These are phyloP conservation scores for Muricea muricata DNA, from an alignment of 92 coral and sea anemone genomes.

Conservation along the genomic window DNA sequence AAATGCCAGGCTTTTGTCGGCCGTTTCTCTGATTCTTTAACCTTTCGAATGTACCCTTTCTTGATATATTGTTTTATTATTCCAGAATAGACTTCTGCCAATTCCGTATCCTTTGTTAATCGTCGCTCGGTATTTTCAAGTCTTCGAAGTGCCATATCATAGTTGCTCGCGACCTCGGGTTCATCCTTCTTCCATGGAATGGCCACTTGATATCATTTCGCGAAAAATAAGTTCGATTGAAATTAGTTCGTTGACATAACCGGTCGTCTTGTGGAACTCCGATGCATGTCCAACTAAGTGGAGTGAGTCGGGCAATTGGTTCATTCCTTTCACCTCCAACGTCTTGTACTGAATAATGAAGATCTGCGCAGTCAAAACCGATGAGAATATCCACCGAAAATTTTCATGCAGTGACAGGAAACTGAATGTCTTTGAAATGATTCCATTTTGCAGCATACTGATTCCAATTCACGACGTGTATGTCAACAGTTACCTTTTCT, in stretches of 20 bases:
- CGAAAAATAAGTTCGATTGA: too few relatives aligned
- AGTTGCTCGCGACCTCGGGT: slow-evolving; percentile 15
- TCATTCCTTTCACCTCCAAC: slow-evolving; percentile 52
- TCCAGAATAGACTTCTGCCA: too few relatives aligned
- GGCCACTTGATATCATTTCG: slow-evolving; percentile 7
- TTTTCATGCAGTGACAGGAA: slow-evolving; percentile 33
- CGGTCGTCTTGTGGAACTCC: too few relatives aligned
- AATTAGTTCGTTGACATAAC: too few relatives aligned
- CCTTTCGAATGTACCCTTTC: slow-evolving; percentile 61
- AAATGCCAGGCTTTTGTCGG: slow-evolving; percentile 56
- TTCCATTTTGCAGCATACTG: slow-evolving; percentile 52
- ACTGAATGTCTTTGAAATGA: too few relatives aligned
- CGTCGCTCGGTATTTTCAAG: slow-evolving; percentile 36
- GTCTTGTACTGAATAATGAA: slow-evolving; percentile 52
- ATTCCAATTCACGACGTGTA: too few relatives aligned
- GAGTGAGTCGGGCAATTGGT: slow-evolving; percentile 64
- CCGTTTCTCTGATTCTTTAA: slow-evolving; percentile 29
- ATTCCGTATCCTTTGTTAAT: too few relatives aligned
- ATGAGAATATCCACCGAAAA: slow-evolving; percentile 30
- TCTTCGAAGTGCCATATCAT: slow-evolving; percentile 24
- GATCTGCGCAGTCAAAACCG: too few relatives aligned
- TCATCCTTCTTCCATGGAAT: too few relatives aligned
- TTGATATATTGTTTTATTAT: slow-evolving; percentile 51
- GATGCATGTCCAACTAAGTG: slow-evolving; percentile 72
- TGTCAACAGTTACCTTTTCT: slow-evolving; percentile 66